Evolutionary conservation across 2,113 vertebrate genomes (phyloP).

Genomic region (Leptobrachium leishanense): DNA sequence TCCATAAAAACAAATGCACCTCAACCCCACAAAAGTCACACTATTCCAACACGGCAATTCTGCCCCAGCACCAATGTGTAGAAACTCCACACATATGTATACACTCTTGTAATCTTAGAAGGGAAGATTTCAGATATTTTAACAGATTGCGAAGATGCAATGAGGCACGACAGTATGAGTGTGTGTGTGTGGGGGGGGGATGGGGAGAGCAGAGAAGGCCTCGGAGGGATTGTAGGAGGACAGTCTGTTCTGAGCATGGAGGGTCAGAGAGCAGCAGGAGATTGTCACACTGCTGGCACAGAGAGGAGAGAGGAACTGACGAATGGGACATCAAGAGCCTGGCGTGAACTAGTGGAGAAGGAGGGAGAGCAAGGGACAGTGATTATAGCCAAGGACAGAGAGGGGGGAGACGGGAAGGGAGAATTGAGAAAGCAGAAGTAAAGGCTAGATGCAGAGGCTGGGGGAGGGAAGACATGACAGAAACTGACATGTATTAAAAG

Average conservation of each 20-base stretch:
- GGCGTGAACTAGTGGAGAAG: constrained; percentile 23
- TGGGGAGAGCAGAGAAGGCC: constrained; percentile 22
- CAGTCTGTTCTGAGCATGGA: constrained; percentile 44
- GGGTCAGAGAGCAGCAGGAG: constrained; percentile 50
- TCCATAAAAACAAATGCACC: too few species aligned
- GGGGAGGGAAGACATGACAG: background rate
- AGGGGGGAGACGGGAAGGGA: background rate
- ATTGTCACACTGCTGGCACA: constrained; percentile 44
- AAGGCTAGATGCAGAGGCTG: background rate
- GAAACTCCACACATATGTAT: too few species aligned
- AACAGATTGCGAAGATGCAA: background rate
- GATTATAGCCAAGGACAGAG: constrained; percentile 11
- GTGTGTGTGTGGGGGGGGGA: background rate
- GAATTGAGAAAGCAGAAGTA: background rate
- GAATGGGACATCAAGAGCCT: constrained; percentile 42
- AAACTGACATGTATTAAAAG: background rate
- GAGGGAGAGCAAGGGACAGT: constrained; percentile 16
- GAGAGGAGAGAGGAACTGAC: constrained; percentile 25
- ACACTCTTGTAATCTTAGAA: too few species aligned
- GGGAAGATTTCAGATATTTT: background rate
- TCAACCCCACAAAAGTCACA: too few species aligned
- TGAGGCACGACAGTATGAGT: background rate
- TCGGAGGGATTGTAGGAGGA: constrained; percentile 43
- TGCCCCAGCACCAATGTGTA: too few species aligned
- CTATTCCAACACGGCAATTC: too few species aligned